phyloP scores from a whole-genome alignment of 2,797 vertebrate genomes.

The Dallia pectoralis region DNA sequence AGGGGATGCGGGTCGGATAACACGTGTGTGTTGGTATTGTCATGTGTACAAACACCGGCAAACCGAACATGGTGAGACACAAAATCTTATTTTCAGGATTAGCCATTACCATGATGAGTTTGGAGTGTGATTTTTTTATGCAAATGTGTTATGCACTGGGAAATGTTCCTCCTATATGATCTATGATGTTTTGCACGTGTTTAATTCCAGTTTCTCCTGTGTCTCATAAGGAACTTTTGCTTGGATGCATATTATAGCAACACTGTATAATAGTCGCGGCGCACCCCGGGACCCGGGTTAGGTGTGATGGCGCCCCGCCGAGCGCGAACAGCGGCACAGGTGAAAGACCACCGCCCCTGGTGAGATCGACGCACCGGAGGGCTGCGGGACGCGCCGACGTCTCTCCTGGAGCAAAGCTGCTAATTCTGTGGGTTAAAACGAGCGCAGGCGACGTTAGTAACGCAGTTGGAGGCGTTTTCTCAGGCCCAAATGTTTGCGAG shows the following conservation, averaged over 20 bases:
- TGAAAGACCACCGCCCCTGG: constrained; percentile 33
- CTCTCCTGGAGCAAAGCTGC: constrained; percentile 23
- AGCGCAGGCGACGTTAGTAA: constrained; percentile 22
- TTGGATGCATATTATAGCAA: constrained; percentile 7
- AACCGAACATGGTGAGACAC: constrained; percentile 22
- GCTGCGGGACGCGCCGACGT: constrained; percentile 15
- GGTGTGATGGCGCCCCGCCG: constrained; percentile 44
- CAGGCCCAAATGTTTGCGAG: constrained; percentile 18
- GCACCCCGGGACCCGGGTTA: constrained; percentile 25
- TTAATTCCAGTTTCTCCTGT: not conserved
- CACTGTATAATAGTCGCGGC: constrained; percentile 43
- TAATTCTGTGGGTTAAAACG: constrained; percentile 36
- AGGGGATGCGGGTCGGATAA: constrained; percentile 38
- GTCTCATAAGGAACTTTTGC: not conserved
- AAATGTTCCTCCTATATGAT: not conserved
- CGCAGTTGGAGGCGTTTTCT: constrained; percentile 19
- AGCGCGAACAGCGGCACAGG: constrained; percentile 38
- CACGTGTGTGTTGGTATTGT: constrained; percentile 38
- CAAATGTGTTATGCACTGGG: not conserved
- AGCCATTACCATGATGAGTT: constrained; percentile 43
- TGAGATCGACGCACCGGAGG: constrained; percentile 14
- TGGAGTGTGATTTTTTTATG: not conserved
- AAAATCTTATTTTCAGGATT: constrained; percentile 36
- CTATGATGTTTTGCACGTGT: no score
- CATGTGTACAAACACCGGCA: constrained; percentile 3